Evolutionary conservation across 2,113 vertebrate genomes (phyloP), one percentile per base, ranked within the genome.

Genomic region (Pycnonotus jocosus): DNA sequence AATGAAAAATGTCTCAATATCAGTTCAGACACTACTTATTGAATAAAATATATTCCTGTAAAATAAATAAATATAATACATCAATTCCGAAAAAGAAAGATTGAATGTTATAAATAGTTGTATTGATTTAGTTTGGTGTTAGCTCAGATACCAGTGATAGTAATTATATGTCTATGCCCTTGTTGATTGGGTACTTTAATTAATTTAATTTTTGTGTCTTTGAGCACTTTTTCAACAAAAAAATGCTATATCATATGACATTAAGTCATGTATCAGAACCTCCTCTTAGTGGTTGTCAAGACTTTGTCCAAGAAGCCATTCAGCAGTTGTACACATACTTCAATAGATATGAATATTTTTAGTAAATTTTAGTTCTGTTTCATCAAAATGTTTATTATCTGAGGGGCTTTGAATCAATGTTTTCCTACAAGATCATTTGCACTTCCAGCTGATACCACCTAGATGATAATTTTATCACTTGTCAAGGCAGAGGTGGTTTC

Each of bases 141-240:
- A 77, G 25, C 12, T 86, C 50, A 45, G 28, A 48, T 48, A 51
- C 3, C 23, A 71, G 19, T 82, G 37, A 47, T 76, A 60, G 6
- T 38, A 35, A 27, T 12, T 71, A 13, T 8, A 56, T 9, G 2
- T 42, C 4, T 47, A 56, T 33, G 8, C 2, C 33, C 10, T 38
- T 68, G 35, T 51, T 3, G 6, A 28, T 51, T 53, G 2, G 9
- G 8, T 82, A 51, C 7, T 76, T 71, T 0, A 0, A 38, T 66
- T 64, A 57, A 15, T 74, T 15, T n/a, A n/a, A n/a, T n/a, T 56
- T 80, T 44, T 42, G 56, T 68, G 7, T 1, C 35, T 71, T 23
- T 33, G 8, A 87, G 16, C 6, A 19, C 5, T 14, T 84, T 65
- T 50, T 35, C 16, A 64, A 79, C 6, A 42, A 11, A 33, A 47